Evolutionary conservation across 2,113 vertebrate species (phyloP).

Genomic region (Solea solea): DNA sequence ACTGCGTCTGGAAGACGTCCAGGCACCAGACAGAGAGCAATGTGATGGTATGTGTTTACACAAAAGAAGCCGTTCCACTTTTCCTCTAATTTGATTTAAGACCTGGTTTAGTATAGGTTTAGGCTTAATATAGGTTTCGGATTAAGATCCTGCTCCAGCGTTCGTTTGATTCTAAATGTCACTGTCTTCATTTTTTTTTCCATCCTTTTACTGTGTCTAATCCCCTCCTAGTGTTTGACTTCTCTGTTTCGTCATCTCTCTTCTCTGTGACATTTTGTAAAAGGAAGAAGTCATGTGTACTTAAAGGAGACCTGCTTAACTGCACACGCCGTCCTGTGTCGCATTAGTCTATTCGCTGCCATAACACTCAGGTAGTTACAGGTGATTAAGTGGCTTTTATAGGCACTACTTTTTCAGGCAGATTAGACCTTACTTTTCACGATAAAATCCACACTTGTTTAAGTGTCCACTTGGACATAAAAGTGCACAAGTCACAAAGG

Average conservation of each 20-base stretch:
- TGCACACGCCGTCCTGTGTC: constrained; percentile 23
- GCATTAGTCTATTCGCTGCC: constrained; percentile 33
- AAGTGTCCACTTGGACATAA: constrained; percentile 51
- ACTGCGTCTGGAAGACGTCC: constrained; percentile 67
- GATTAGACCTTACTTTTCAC: constrained; percentile 31
- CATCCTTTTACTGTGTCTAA: neutral
- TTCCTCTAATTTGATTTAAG: constrained; percentile 57
- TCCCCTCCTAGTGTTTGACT: constrained; percentile 7
- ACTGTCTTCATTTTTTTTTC: constrained; percentile 2
- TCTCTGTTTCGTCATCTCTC: constrained; percentile 18
- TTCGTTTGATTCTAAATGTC: constrained; percentile 37
- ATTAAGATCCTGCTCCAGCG: constrained; percentile 37
- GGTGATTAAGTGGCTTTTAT: constrained; percentile 42
- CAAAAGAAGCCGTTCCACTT: constrained; percentile 57
- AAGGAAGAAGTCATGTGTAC: constrained; percentile 15
- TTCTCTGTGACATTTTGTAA: constrained; percentile 10
- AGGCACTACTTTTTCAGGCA: constrained; percentile 39
- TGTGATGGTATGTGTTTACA: constrained; percentile 69
- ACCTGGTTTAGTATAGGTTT: constrained; percentile 2
- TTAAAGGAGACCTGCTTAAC: constrained; percentile 7
- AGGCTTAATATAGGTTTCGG: constrained; percentile 4
- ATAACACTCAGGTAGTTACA: constrained; percentile 35
- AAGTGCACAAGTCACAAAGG: constrained; percentile 32
- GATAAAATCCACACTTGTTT: constrained; percentile 53
- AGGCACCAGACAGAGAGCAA: constrained; percentile 55